These are phyloP conservation scores for Ictalurus punctatus DNA, from an alignment of 2,113 vertebrate genomes.

Conservation along the genomic window DNA sequence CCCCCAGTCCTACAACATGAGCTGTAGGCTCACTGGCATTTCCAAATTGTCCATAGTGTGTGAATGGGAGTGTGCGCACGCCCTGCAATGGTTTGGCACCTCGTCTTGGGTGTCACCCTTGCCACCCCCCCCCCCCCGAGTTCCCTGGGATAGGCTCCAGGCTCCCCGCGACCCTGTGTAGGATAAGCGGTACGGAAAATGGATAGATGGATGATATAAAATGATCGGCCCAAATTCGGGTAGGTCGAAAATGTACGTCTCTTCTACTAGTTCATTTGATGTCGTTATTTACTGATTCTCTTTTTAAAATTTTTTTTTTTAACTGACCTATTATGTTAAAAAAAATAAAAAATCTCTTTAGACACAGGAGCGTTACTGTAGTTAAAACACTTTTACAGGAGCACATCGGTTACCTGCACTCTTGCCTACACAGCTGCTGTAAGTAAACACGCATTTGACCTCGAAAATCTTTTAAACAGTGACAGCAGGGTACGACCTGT, in stretches of 20 bases:
- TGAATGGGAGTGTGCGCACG: too few species aligned
- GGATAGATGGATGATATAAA: not conserved
- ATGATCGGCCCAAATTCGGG: not conserved
- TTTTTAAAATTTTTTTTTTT: too few species aligned
- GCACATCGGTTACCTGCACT: not conserved
- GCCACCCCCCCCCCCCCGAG: too few species aligned
- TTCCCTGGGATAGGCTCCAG: too few species aligned
- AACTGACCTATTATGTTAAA: too few species aligned
- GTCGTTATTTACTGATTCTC: not conserved
- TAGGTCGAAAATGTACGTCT: not conserved
- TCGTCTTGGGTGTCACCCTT: too few species aligned
- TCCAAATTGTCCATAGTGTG: too few species aligned
- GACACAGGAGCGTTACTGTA: not conserved
- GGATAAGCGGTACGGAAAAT: too few species aligned
- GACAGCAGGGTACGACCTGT: slow-evolving; percentile 2
- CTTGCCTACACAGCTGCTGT: not conserved
- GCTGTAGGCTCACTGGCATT: too few species aligned
- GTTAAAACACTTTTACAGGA: not conserved
- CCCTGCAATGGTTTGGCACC: too few species aligned
- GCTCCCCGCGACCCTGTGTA: too few species aligned
- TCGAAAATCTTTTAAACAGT: not conserved
- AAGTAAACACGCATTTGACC: not conserved
- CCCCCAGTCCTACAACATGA: too few species aligned
- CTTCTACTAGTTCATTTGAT: not conserved
- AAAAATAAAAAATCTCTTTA: not conserved